Evolutionary conservation across 2,797 vertebrate genomes (phyloP).

Genomic region (Sylvia borin): DNA sequence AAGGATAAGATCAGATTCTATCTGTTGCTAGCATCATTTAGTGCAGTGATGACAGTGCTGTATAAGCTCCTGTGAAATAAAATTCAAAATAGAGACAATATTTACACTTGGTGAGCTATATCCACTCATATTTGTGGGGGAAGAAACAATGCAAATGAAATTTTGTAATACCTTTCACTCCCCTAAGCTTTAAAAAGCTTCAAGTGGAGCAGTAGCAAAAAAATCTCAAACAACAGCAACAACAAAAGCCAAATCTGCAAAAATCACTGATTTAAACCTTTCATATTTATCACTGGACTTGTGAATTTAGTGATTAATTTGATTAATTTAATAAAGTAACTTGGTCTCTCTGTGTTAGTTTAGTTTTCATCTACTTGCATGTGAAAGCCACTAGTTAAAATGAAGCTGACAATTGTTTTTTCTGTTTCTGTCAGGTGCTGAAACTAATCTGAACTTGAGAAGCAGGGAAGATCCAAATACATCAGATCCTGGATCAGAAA

Average conservation of each 20-base stretch:
- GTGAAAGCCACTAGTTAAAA: not conserved
- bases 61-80: not conserved
- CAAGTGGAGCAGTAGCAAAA: not conserved
- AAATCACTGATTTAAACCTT: not conserved
- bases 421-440: constrained; percentile 81
- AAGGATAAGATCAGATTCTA: not conserved
- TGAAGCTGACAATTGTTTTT: not conserved
- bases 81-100: not conserved
- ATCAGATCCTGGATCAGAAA: constrained; percentile 80
- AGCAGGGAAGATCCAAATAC: constrained; percentile 82
- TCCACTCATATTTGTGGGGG: not conserved
- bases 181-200: not conserved
- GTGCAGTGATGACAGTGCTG: not conserved
- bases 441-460: constrained; percentile 91
- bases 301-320: not conserved
- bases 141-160: not conserved
- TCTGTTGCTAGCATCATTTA: not conserved
- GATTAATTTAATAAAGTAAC: not conserved
- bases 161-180: not conserved
- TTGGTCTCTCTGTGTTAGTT: not conserved
- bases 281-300: not conserved
- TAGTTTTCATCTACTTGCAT: not conserved
- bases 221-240: not conserved
- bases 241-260: not conserved
- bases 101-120: not conserved